Evolutionary conservation across 2,113 vertebrate species (phyloP).

Genomic region (Pavo muticus): DNA sequence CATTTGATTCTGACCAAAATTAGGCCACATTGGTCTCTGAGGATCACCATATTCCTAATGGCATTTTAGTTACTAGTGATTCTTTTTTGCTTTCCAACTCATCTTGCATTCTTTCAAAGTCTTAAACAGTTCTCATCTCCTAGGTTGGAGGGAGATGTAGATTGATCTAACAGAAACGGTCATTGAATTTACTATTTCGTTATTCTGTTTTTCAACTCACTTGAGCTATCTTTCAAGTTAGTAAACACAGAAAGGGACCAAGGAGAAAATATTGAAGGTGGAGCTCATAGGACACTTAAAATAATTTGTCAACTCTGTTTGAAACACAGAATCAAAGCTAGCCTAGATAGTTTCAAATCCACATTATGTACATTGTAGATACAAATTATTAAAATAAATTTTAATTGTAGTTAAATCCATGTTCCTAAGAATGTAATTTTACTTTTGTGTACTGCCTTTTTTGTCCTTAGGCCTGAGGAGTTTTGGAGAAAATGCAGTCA

Average conservation of each 20-base stretch:
- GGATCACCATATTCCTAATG: background rate
- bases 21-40: constrained; percentile 9
- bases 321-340: background rate
- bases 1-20: constrained; percentile 6
- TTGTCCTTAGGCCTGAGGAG: background rate
- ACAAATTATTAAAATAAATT: background rate
- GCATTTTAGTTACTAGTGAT: background rate
- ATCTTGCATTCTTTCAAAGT: background rate
- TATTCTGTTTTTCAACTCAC: background rate
- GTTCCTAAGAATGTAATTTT: background rate
- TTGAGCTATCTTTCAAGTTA: background rate
- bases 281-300: background rate
- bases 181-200: background rate
- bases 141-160: background rate
- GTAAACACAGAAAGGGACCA: background rate
- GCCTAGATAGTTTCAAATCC: background rate
- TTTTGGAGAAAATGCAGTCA: background rate
- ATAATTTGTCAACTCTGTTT: background rate
- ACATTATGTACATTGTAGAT: background rate
- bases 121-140: background rate
- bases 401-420: background rate
- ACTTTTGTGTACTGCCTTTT: background rate
- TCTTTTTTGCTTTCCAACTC: background rate
- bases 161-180: background rate
- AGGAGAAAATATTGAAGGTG: background rate